Percentiles rank a stretch among this genome's conserved stretches.
Conservation (phyloP, 2,113 vertebrate genomes). For the Malurus elegans region DNA sequence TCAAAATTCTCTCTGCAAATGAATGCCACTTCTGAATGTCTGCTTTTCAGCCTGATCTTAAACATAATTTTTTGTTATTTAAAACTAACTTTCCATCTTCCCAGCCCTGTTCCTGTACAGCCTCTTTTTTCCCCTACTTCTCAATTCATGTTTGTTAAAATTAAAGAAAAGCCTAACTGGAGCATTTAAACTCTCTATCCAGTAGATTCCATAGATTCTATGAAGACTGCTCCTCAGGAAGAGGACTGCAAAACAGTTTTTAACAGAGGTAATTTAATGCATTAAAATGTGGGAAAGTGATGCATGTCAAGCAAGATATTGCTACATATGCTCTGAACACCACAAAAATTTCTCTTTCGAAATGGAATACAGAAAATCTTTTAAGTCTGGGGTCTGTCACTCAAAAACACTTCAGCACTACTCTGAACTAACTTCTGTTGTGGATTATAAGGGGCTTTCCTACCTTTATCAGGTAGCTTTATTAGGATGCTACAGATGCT, state of each 20-base stretch:
- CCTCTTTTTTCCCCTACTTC: not conserved
- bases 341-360: not conserved
- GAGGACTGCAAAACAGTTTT: not conserved
- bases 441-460: not conserved
- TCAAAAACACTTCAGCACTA: not conserved
- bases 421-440: not conserved
- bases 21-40: not conserved
- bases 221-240: rapidly evolving
- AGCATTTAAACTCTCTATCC: not conserved
- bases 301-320: not conserved
- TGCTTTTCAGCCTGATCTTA: not conserved
- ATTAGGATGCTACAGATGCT: not conserved
- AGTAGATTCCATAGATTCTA: not conserved
- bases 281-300: not conserved
- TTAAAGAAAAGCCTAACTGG: not conserved
- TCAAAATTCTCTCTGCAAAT: not conserved
- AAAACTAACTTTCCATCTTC: not conserved
- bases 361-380: not conserved
- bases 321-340: not conserved
- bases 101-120: not conserved
- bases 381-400: not conserved
- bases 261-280: constrained; percentile 24
- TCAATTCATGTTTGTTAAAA: not conserved
- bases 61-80: not conserved
- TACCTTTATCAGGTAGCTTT: not conserved